Evolutionary conservation across 2,113 vertebrate species (phyloP).

Genomic region (Nanorana parkeri): DNA sequence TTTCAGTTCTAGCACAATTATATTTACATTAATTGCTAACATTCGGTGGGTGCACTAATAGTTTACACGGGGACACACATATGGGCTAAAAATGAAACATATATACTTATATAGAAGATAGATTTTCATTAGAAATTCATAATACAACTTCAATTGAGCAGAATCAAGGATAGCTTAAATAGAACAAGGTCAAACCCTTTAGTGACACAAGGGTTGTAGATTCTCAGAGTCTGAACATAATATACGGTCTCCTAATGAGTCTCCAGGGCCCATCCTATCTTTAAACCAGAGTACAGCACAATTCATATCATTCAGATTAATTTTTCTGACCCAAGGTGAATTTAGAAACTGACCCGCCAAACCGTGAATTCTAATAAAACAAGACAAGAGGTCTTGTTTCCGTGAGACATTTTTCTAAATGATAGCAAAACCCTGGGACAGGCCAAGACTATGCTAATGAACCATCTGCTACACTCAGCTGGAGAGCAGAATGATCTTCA

Average conservation of each 20-base stretch:
- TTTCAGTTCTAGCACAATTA: too few relatives aligned
- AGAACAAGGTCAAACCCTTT: constrained; percentile 78
- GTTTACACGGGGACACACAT: not conserved
- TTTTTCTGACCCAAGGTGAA: constrained; percentile 95
- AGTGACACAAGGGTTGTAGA: constrained; percentile 74
- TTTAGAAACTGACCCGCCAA: constrained; percentile 77
- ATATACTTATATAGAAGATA: constrained; percentile 17
- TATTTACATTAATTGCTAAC: not conserved
- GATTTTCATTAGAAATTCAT: constrained; percentile 71
- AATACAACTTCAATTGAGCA: constrained; percentile 74
- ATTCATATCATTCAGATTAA: constrained; percentile 91
- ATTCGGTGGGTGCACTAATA: not conserved
- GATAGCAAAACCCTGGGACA: constrained; percentile 81
- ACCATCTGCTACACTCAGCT: constrained; percentile 87
- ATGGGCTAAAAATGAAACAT: not conserved
- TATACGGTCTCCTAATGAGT: constrained; percentile 84
- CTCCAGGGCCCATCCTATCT: constrained; percentile 80
- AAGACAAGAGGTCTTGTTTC: constrained; percentile 86
- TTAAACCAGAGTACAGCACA: constrained; percentile 78
- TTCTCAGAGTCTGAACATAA: constrained; percentile 74
- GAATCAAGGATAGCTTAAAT: constrained; percentile 70
- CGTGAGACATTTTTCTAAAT: constrained; percentile 82
- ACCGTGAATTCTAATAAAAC: constrained; percentile 88
- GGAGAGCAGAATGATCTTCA: constrained; percentile 73
- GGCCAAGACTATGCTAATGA: constrained; percentile 82